phyloP scores from a whole-genome alignment of 1,140 invertebrate species.

The Portunus trituberculatus region DNA sequence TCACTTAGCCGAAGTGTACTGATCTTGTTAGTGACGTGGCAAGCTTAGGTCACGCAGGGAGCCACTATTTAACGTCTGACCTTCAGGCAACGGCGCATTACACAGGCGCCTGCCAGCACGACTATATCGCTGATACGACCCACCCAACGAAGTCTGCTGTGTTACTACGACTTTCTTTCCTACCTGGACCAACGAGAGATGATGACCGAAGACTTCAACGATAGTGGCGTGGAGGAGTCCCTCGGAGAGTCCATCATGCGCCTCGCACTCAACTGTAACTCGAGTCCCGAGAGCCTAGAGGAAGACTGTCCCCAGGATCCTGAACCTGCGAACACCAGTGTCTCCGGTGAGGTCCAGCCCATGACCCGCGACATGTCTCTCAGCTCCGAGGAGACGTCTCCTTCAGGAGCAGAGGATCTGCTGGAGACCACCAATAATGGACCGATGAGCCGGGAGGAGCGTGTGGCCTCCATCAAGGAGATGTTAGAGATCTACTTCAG shows the following conservation, averaged over 20 bases:
- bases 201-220: background rate
- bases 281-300: background rate
- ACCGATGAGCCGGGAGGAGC: background rate
- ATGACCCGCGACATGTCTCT: constrained; percentile 17
- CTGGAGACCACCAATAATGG: background rate
- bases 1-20: constrained; percentile 40
- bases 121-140: background rate
- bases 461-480: constrained; percentile 83
- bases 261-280: background rate
- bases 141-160: background rate
- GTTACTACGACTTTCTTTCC: background rate
- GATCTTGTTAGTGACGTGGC: constrained; percentile 48
- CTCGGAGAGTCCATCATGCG: constrained; percentile 21
- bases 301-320: background rate
- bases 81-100: background rate
- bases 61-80: constrained; percentile 27
- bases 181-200: background rate
- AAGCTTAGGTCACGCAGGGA: constrained; percentile 2
- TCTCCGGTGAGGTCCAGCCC: background rate
- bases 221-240: constrained; percentile 49
- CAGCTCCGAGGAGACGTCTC: constrained; percentile 53
- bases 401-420: background rate
- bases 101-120: background rate
- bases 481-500: constrained; percentile 97
- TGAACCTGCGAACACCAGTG: background rate